phyloP scores from a whole-genome alignment of 1,140 invertebrate species.

The Pantala flavescens region DNA sequence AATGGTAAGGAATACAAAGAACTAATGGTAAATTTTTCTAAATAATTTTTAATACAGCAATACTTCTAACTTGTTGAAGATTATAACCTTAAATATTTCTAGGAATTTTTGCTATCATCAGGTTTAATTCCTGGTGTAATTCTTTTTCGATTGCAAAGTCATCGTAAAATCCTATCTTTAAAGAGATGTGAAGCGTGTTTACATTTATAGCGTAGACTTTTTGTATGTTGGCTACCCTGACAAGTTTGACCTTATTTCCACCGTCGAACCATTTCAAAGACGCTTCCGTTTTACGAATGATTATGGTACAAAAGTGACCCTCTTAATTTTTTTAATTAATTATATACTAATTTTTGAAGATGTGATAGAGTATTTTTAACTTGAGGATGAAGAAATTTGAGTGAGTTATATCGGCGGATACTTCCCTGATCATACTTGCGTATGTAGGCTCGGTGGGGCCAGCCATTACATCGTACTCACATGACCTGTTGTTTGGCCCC shows the following conservation, averaged over 20 bases:
- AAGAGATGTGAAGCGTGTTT: too few species aligned
- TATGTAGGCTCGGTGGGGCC: constrained; percentile 11
- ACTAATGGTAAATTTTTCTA: too few species aligned
- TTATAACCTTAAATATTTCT: too few species aligned
- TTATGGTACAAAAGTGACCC: too few species aligned
- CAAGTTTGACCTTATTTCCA: background rate
- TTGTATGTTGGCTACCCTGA: background rate
- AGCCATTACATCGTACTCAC: constrained; percentile 20
- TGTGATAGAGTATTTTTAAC: background rate
- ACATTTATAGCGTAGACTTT: background rate
- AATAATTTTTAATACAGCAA: too few species aligned
- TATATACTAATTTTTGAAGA: background rate
- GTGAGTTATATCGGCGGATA: background rate
- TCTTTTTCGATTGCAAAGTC: too few species aligned
- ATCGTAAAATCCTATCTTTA: too few species aligned
- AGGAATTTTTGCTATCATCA: too few species aligned
- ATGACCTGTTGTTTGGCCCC: constrained; percentile 27
- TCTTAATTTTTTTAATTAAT: background rate
- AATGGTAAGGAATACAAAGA: too few species aligned
- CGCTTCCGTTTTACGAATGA: background rate
- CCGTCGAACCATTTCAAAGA: background rate
- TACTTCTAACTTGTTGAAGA: too few species aligned
- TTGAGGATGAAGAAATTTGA: background rate
- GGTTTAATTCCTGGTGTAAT: too few species aligned
- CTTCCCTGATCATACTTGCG: background rate